Percentiles rank a stretch among this genome's conserved stretches.
Conservation (phyloP, 2,888 invertebrate species). For the Abscondita cerata region DNA sequence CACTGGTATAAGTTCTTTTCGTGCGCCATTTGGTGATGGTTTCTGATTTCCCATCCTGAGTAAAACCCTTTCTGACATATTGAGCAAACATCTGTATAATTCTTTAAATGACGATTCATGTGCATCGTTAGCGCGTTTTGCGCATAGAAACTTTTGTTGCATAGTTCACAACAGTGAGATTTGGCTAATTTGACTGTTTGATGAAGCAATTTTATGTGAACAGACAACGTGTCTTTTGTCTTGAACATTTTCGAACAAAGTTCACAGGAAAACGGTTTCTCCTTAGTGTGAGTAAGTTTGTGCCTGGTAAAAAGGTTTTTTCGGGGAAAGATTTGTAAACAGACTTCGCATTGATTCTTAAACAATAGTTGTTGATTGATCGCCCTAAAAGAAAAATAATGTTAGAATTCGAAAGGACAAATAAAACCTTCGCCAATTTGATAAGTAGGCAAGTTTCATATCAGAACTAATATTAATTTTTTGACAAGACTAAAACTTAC, state of each 20-base stretch:
- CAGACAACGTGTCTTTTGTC: background rate
- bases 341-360: conserved; percentile 50
- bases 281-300: conserved; percentile 68
- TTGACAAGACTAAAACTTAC: too few relatives aligned
- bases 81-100: conserved; percentile 60
- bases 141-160: conserved; percentile 20
- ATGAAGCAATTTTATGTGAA: conserved; percentile 51
- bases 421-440: too few relatives aligned
- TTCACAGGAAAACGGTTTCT: conserved; percentile 67
- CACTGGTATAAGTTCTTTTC: too few relatives aligned
- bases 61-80: conserved; percentile 51
- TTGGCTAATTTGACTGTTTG: conserved; percentile 11
- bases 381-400: too few relatives aligned
- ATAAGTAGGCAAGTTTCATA: too few relatives aligned
- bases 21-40: too few relatives aligned
- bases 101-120: conserved; percentile 52
- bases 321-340: conserved; percentile 49
- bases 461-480: too few relatives aligned
- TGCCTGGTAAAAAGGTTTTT: conserved; percentile 62
- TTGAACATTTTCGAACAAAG: background rate
- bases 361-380: too few relatives aligned
- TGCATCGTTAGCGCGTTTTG: conserved; percentile 39
- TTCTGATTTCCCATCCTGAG: too few relatives aligned
- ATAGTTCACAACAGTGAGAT: conserved; percentile 18
- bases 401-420: conserved; percentile 38